Evolutionary conservation across 1,140 invertebrate genomes (phyloP).

Genomic region (Campoletis sonorensis): DNA sequence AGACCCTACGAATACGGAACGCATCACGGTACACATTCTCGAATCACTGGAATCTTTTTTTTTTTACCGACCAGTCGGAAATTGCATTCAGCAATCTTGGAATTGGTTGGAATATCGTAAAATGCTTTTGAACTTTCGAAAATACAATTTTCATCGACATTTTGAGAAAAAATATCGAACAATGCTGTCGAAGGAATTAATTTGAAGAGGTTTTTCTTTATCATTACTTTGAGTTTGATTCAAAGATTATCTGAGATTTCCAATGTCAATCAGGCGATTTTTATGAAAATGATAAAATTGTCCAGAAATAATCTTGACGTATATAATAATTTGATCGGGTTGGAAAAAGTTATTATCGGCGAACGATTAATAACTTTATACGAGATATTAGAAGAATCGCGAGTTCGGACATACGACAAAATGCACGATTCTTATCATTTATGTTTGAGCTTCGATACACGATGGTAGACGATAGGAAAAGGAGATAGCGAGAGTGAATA

Average conservation of each 20-base stretch:
- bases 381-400: neutral
- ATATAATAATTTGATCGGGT: neutral
- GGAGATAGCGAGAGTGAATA: slow-evolving; percentile 35
- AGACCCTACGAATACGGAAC: slow-evolving; percentile 1
- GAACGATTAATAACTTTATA: neutral
- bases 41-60: neutral
- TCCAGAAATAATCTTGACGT: neutral
- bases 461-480: slow-evolving; percentile 22
- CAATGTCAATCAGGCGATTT: too few species aligned
- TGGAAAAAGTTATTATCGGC: neutral
- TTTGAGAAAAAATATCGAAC: too few species aligned
- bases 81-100: slow-evolving; percentile 16
- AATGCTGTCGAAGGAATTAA: too few species aligned
- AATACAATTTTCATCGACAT: neutral
- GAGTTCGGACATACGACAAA: neutral
- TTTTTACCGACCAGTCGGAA: neutral
- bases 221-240: too few species aligned
- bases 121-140: neutral
- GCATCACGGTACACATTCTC: slow-evolving; percentile 23
- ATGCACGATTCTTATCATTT: slow-evolving; percentile 7
- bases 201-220: too few species aligned
- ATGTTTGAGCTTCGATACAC: slow-evolving; percentile 32
- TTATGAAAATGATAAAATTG: neutral
- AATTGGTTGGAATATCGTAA: neutral
- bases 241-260: too few species aligned